Conservation (phyloP, 2,888 invertebrate genomes). For the Synergus laeviventris region DNA sequence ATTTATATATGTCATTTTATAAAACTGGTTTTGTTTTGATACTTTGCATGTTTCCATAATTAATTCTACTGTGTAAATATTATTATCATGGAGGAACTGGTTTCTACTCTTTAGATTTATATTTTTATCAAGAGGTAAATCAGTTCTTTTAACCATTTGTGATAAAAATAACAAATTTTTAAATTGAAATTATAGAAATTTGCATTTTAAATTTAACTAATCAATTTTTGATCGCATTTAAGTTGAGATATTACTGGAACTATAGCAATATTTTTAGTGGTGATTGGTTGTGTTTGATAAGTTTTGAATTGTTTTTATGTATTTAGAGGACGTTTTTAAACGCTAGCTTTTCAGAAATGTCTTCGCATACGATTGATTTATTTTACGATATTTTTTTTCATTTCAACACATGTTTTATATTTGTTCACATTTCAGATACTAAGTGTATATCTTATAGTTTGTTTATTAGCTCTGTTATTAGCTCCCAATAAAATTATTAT, state of each 20-base stretch:
- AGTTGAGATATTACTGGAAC: neutral
- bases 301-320: neutral
- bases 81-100: conserved; percentile 11
- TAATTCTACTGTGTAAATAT: neutral
- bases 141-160: too few species aligned
- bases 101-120: neutral
- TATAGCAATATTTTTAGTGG: neutral
- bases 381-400: conserved; percentile 54
- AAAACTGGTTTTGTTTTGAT: neutral
- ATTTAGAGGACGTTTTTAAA: neutral
- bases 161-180: too few species aligned
- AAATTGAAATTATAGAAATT: too few species aligned
- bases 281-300: neutral
- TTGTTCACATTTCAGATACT: conserved; percentile 68
- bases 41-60: conserved; percentile 29
- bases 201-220: neutral
- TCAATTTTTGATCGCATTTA: neutral
- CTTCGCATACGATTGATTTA: conserved; percentile 18
- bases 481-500: conserved; percentile 60
- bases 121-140: too few species aligned
- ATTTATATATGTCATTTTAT: too few species aligned
- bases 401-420: conserved; percentile 56
- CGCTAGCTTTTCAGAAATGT: neutral
- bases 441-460: conserved; percentile 67
- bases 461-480: conserved; percentile 67